Base-by-base conservation (phyloP, 2,888 invertebrate genomes). In the Serrognathus titanus region DNA sequence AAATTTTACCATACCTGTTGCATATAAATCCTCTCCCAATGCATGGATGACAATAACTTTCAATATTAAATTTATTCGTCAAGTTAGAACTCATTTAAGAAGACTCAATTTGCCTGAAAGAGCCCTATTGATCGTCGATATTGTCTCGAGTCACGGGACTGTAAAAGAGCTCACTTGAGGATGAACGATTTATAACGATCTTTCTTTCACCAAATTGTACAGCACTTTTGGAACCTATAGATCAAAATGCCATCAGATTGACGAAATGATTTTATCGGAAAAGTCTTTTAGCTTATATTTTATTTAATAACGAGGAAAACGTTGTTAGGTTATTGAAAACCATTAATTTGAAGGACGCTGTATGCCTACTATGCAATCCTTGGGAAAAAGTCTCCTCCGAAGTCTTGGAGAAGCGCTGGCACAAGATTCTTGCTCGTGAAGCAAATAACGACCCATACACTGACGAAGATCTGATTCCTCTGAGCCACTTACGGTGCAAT, bases 191-290 rank as follows among this genome's bases (percentile, higher is more conserved):
- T 48, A 16, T 49, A 20, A 52, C 52, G 46, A 35, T 57, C 16
- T 62, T 59, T 58, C 46, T 61, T 20, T 57, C 59, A 50, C 56
- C 57, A 53, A 63, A 63, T 43, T 46, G 47, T 51, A 59, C 57
- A 11, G 35, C 60, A 36, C 24, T 62, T 16, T 55, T 62, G 24
- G 61, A 61, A 31, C 57, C 53, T 12, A 57, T 58, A 52, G 57
- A 61, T 40, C 53, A 63, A 61, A 58, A 60, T 53, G 51, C 48
- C 39, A 58, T 62, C 36, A 51, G 51, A 43, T 46, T 55, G 35
- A 61, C 52, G 38, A 62, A 62, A 53, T 35, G 57, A 40, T 39
- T 41, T 52, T 59, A 51, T 40, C 20, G 49, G 41, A 53, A 53
- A 48, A 36, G 31, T 47, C 3, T 48, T 39, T 54, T 50, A 43